Base-by-base conservation (phyloP, 2,113 vertebrate species). In the Theristicus caerulescens region DNA sequence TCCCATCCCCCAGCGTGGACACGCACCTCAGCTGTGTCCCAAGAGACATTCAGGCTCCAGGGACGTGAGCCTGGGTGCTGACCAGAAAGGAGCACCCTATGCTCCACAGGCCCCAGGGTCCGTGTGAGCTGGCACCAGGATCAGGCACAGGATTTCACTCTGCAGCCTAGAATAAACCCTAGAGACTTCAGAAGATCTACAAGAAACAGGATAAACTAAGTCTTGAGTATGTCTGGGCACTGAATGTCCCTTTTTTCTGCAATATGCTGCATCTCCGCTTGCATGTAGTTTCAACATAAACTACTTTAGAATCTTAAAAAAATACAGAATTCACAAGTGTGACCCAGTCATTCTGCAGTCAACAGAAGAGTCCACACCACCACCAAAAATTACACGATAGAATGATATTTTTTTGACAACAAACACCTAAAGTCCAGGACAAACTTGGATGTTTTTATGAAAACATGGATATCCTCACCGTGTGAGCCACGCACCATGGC, bases 401-500 rank as follows among this genome's bases (percentile, higher is more conserved):
- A 81, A 88, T 79, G 93, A 46, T 84, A 81, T 64, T 88, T 67
- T 52, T 19, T 47, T 82, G 73, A 78, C 4, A 6, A 95, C 51
- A 76, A 71, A 88, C 47, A 76, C 40, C 83, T 69, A 84, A 83
- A 67, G 61, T 38, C 27, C 38, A 66, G 64, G 59, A 85, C 9
- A 93, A 44, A 19, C 74, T 32, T 46, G n/a, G 83, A 86, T 29
- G 25, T 38, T 70, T 73, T 31, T 20, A 67, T 16, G 46, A 93
- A 92, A 66, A 42, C 47, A 26, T 2, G 4, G 31, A 16, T 47
- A 29, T 27, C 7, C 34, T 51, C 32, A 65, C 24, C 26, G 32
- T 1, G 1, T 40, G 78, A 90, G 69, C 51, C 8, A 6, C 0
- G 6, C 14, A 17, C 58, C 72, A 58, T 0, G 1, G 69, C 32